Percentiles rank a stretch among this genome's conserved stretches.
These are phyloP conservation scores for Rhyacichthys aspro DNA, from an alignment of 2,797 vertebrate genomes.

Conservation along the genomic window DNA sequence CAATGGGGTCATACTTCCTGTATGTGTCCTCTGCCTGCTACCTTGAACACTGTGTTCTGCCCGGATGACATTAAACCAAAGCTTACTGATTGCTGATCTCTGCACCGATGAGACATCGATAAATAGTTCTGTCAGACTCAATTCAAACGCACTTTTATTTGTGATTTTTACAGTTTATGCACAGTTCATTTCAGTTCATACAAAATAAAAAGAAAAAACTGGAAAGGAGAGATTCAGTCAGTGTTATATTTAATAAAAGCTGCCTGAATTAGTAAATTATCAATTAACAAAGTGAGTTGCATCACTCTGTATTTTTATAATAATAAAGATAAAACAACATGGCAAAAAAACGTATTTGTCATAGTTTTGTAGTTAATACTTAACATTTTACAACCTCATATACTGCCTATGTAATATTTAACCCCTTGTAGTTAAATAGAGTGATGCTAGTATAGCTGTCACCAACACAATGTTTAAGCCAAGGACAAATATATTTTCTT, in stretches of 20 bases:
- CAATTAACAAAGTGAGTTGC: neutral
- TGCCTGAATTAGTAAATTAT: no score
- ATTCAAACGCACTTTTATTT: conserved; percentile 7
- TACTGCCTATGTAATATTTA: conserved; percentile 9
- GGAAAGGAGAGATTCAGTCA: no score
- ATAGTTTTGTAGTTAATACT: conserved; percentile 6
- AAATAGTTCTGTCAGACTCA: neutral
- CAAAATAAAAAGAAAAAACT: neutral
- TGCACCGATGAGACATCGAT: conserved; percentile 25
- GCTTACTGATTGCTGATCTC: conserved; percentile 26
- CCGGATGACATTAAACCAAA: conserved; percentile 8
- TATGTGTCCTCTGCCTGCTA: conserved; percentile 27
- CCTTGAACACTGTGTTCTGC: conserved; percentile 42
- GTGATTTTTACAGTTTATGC: conserved; percentile 1
- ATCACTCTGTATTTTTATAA: neutral
- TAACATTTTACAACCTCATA: conserved; percentile 6
- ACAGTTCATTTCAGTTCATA: neutral
- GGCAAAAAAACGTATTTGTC: neutral
- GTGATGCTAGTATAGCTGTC: neutral
- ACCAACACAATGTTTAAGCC: no score
- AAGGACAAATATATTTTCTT: neutral
- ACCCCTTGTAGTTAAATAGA: neutral
- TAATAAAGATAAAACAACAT: neutral
- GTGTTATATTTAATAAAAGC: no score
- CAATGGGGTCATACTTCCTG: conserved; percentile 60